These are phyloP conservation scores for Sarcophaga subvicina DNA, from an alignment of 2,888 invertebrate species.

Conservation along the genomic window DNA sequence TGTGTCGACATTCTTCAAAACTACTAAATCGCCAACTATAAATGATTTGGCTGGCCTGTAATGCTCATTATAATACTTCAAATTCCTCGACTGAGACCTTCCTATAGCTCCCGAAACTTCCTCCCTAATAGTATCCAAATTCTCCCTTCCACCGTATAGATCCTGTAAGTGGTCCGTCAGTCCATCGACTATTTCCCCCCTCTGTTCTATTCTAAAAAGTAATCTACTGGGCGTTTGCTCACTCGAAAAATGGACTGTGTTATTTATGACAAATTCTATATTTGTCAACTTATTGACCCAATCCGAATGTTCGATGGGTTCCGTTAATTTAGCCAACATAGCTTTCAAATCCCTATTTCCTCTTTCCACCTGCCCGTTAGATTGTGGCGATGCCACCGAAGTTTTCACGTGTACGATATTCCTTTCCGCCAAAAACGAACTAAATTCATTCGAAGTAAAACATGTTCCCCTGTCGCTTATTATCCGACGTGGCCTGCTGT, in stretches of 20 bases:
- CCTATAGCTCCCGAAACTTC: too few relatives aligned
- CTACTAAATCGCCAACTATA: constrained; percentile 13
- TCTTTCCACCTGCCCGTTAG: constrained; percentile 59
- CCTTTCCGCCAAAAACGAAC: not conserved
- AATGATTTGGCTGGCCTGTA: constrained; percentile 4
- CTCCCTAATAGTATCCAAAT: too few relatives aligned
- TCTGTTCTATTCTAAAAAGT: constrained; percentile 57
- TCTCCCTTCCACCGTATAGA: too few relatives aligned
- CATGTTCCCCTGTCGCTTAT: constrained; percentile 32
- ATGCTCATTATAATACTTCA: too few relatives aligned
- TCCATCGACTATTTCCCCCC: constrained; percentile 49
- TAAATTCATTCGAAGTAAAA: constrained; percentile 50
- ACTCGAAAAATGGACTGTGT: constrained; percentile 40
- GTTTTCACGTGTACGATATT: constrained; percentile 13
- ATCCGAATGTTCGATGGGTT: constrained; percentile 8
- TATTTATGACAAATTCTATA: constrained; percentile 54
- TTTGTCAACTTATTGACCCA: constrained; percentile 40
- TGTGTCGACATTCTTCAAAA: constrained; percentile 35
- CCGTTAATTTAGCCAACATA: not conserved
- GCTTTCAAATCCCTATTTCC: constrained; percentile 47
- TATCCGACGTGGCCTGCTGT: constrained; percentile 17
- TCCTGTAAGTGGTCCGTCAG: constrained; percentile 36
- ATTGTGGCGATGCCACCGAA: constrained; percentile 43
- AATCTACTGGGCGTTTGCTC: constrained; percentile 45
- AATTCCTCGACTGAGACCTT: too few relatives aligned